Evolutionary conservation across 1,140 invertebrate genomes (phyloP), one percentile per base, ranked within the genome.

Genomic region (Drosophila nannoptera): DNA sequence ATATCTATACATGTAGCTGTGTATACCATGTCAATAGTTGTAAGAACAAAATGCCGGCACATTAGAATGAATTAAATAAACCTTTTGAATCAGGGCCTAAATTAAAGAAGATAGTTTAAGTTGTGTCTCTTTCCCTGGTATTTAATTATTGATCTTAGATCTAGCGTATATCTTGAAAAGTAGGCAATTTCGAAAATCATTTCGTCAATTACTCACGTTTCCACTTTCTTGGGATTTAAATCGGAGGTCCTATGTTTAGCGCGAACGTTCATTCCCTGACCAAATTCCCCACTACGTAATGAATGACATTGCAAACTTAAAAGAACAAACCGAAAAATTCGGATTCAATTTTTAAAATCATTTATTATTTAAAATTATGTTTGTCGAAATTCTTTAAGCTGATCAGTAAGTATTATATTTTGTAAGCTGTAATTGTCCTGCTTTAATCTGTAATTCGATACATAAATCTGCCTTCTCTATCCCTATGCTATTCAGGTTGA

Each of bases 11-110:
- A n/a, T n/a, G n/a, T 42, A 42, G n/a, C 42, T 43, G 12, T 32
- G 33, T 48, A 54, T 40, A 54, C 52, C 22, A 46, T 29, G 45
- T 49, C 43, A 65, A 40, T 65, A 58, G 53, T 54, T 56, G 9
- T 65, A 59, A 59, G 43, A n/a, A 11, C 35, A 5, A 7, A 29
- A 40, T 16, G 33, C 29, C 40, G n/a, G n/a, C 22, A 22, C 22
- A 58, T 46, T 36, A 50, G 7, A 4, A n/a, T 14, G 9, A 32
- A 43, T 42, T 56, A 29, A 56, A 56, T 45, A 32, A 61, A 35
- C 48, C n/a, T 33, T 50, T 50, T 9, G 14, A 35, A 36, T 52
- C 49, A 16, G 32, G 32, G 32, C 31, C 5, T 52, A 35, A 35
- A 52, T 35, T 31, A n/a, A 31, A 48, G 11, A n/a, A 11, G 12